Conservation (phyloP, 2,797 vertebrate genomes). For the Rhynchonycteris naso region DNA sequence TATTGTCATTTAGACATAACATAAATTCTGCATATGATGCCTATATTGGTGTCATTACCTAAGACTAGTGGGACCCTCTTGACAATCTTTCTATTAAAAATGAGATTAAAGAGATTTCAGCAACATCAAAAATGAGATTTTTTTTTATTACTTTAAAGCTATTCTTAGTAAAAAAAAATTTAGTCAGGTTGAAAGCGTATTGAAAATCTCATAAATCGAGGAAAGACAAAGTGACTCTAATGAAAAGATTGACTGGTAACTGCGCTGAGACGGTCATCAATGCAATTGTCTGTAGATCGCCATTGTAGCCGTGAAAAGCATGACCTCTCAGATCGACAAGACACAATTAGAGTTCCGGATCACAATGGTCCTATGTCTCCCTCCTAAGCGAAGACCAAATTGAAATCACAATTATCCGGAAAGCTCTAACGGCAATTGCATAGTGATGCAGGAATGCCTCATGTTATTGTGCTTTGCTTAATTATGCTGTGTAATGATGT, state of each 20-base stretch:
- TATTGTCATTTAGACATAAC: neutral
- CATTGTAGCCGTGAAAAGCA: neutral
- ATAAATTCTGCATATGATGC: neutral
- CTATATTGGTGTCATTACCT: neutral
- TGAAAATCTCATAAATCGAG: neutral
- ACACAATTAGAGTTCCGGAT: neutral
- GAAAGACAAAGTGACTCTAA: neutral
- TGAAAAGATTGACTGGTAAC: neutral
- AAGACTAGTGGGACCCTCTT: neutral
- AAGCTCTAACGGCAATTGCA: neutral
- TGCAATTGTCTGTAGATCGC: neutral
- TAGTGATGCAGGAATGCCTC: neutral
- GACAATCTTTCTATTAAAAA: constrained; percentile 35
- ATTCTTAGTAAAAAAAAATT: constrained; percentile 39
- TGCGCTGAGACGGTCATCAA: no score
- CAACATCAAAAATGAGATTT: neutral
- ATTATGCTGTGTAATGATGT: neutral
- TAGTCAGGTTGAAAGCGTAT: neutral
- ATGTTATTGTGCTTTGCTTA: neutral
- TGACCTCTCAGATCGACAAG: neutral
- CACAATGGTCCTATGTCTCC: neutral
- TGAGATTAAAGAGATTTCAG: neutral
- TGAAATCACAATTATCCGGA: neutral
- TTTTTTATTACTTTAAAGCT: constrained; percentile 27
- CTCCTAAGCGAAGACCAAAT: neutral